A percentile compares a stretch with the other conserved stretches of the same genome.
These are phyloP conservation scores for Acanthurus tractus DNA, from an alignment of 2,797 vertebrate genomes.

Conservation along the genomic window DNA sequence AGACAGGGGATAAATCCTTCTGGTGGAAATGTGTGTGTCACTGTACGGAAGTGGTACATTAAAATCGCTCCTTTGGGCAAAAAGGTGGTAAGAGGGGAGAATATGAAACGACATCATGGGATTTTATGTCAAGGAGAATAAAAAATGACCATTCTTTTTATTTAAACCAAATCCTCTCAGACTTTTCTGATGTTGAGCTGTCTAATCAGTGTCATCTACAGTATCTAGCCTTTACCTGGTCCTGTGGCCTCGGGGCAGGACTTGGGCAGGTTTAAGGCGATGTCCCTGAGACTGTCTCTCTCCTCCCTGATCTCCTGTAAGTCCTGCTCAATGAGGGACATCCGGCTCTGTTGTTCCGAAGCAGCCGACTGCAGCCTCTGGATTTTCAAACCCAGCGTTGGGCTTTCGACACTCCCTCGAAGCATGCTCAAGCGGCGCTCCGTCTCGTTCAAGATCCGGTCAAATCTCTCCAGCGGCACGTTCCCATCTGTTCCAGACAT, in stretches of 20 bases:
- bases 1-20: constrained; percentile 39
- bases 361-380: constrained; percentile 86
- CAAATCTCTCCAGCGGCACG: constrained; percentile 71
- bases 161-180: constrained; percentile 42
- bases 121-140: constrained; percentile 31
- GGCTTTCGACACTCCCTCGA: constrained; percentile 80
- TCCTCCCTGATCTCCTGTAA: constrained; percentile 89
- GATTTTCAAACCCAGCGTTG: constrained; percentile 86
- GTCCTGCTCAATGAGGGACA: constrained; percentile 86
- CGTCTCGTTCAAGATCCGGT: constrained; percentile 84
- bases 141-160: constrained; percentile 45
- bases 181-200: constrained; percentile 38
- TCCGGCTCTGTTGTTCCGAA: constrained; percentile 81
- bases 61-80: constrained; percentile 47
- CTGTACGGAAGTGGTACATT: constrained; percentile 27
- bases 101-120: constrained; percentile 23
- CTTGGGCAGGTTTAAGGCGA: constrained; percentile 87
- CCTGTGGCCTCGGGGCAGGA: constrained; percentile 83
- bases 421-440: constrained; percentile 83
- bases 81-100: constrained; percentile 25
- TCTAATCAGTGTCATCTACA: constrained; percentile 27
- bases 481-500: constrained; percentile 69
- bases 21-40: constrained; percentile 23
- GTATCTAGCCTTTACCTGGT: constrained; percentile 56
- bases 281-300: constrained; percentile 91